A percentile compares a stretch with the other conserved stretches of the same genome.
phyloP scores from a whole-genome alignment of 2,797 vertebrate species.

The Tarsius wallacei region DNA sequence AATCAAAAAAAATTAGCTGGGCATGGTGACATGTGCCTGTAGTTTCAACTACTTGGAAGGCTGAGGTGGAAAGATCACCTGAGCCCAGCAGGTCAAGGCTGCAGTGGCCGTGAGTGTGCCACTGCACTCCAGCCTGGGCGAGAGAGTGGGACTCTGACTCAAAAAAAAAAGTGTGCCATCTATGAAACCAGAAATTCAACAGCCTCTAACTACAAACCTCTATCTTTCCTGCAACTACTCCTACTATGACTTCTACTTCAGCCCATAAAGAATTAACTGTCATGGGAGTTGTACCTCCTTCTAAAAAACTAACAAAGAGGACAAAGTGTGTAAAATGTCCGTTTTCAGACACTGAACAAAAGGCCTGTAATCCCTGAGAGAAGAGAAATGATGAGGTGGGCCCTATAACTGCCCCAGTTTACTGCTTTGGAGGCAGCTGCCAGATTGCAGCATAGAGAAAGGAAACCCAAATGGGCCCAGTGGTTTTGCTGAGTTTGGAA shows the following conservation, averaged over 20 bases:
- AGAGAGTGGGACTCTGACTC: too few relatives aligned
- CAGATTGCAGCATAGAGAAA: neutral
- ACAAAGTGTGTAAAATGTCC: neutral
- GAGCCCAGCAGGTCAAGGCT: too few relatives aligned
- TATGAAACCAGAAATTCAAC: slow-evolving; percentile 14
- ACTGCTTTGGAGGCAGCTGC: neutral
- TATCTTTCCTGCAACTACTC: neutral
- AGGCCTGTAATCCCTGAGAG: neutral
- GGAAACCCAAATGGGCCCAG: neutral
- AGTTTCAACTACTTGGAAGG: too few relatives aligned
- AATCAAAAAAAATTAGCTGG: too few relatives aligned
- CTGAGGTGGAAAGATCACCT: too few relatives aligned
- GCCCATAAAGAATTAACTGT: too few relatives aligned
- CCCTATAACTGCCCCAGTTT: neutral
- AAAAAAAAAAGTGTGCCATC: too few relatives aligned
- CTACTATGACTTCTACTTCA: neutral
- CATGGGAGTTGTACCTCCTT: too few relatives aligned
- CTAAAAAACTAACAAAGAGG: neutral
- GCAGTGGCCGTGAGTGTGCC: too few relatives aligned
- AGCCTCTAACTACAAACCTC: neutral
- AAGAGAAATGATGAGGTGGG: neutral
- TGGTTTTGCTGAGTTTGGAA: neutral
- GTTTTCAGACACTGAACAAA: neutral
- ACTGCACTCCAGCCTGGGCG: too few relatives aligned
- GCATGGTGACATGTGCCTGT: too few relatives aligned